A percentile compares a stretch with the other conserved stretches of the same genome.
phyloP scores from a whole-genome alignment of 2,797 vertebrate species.

The Lacerta viridis region DNA sequence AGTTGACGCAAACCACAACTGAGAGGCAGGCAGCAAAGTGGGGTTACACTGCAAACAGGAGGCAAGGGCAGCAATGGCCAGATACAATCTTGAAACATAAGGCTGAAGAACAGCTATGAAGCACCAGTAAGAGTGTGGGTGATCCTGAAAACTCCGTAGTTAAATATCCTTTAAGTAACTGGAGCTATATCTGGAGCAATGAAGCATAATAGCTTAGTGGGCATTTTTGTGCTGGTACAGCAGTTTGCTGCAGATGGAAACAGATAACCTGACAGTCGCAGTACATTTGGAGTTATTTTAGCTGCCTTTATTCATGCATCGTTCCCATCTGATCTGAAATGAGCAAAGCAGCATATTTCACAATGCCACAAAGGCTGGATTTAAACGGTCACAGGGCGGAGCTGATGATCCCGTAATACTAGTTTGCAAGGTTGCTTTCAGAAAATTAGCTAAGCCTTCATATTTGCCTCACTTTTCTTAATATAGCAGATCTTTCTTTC shows the following conservation, averaged over 20 bases:
- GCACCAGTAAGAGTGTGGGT: too few relatives aligned
- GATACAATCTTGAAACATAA: neutral
- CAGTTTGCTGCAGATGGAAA: slow-evolving; percentile 21
- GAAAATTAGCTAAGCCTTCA: neutral
- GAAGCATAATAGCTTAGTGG: slow-evolving; percentile 8
- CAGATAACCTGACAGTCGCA: slow-evolving; percentile 23
- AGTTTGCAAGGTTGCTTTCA: neutral
- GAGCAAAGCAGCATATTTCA: slow-evolving; percentile 1
- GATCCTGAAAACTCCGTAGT: neutral
- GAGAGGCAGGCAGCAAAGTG: too few relatives aligned
- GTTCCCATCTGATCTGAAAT: neutral
- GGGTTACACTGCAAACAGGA: too few relatives aligned
- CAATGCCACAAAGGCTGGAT: neutral
- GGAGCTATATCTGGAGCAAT: neutral
- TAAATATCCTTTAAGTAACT: neutral
- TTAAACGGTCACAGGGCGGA: neutral
- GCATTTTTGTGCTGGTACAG: slow-evolving; percentile 12
- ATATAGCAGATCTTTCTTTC: neutral
- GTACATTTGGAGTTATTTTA: slow-evolving; percentile 5
- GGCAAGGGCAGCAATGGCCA: neutral
- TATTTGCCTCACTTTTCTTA: neutral
- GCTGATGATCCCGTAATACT: neutral
- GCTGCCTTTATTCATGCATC: slow-evolving; percentile 13
- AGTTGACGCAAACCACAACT: too few relatives aligned
- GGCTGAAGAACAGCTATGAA: neutral